Evolutionary conservation across 2,113 vertebrate genomes (phyloP), one percentile per base, ranked within the genome.

Genomic region (Phrynosoma platyrhinos): DNA sequence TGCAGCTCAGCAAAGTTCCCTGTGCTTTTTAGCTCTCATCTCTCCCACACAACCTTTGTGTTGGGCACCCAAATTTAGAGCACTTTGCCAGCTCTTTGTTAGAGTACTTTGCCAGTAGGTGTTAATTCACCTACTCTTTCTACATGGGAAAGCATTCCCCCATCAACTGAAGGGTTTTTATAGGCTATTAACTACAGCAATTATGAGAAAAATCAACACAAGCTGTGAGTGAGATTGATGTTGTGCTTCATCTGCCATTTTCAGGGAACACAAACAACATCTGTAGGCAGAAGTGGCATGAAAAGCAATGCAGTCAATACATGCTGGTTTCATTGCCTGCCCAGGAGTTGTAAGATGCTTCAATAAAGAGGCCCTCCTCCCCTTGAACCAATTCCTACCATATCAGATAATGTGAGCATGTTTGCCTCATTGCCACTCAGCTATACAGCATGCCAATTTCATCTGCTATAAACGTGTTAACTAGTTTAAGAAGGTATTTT

Each of bases 251-350:
- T 53, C 8, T 16, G 8, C 23, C 14, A 42, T 52, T 81, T 25
- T 58, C 10, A 36, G 72, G 55, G 20, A 88, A 76, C 36, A 14
- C 55, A 88, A 88, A 82, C 86, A 87, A 82, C 86, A 75, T 40
- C 53, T 82, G 71, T 10, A 32, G 30, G 20, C 68, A 87, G 32
- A 5, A 72, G 32, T 42, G 68, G 32, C 30, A 20, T 10, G 18
- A 75, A 82, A 21, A 7, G 18, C 4, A 10, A 9, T 6, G n/a
- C 7, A 32, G 58, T 88, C 86, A 36, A 88, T 88, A 52, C 20
- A 21, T 36, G 8, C 58, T 40, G 7, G 30, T 27, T 52, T 66
- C 72, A 66, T 32, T 75, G 79, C 52, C 71, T 66, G 21, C 14
- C 5, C 58, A 66, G 23, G 53, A n/a, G 68, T 75, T 79, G 47